These are phyloP conservation scores for Myrmecobius fasciatus DNA, from an alignment of 2,113 vertebrate genomes.

Conservation along the genomic window DNA sequence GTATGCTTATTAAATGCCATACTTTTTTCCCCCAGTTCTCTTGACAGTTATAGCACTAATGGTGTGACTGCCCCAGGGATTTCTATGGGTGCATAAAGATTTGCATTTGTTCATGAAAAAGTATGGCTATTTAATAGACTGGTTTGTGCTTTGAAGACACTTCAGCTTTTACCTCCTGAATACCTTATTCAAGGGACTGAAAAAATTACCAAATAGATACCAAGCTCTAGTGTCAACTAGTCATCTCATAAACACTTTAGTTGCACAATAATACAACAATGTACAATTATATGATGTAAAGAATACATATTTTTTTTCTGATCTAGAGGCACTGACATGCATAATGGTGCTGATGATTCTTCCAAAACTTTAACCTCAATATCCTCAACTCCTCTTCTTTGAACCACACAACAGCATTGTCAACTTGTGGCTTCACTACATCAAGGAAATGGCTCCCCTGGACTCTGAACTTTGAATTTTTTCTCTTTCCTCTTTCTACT, in stretches of 20 bases:
- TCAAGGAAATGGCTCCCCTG: neutral
- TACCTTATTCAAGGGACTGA: neutral
- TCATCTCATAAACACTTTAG: neutral
- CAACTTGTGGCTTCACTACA: neutral
- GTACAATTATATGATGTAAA: constrained; percentile 27
- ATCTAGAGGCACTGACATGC: constrained; percentile 19
- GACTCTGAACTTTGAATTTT: neutral
- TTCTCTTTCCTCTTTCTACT: neutral
- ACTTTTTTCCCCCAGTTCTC: neutral
- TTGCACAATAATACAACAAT: neutral
- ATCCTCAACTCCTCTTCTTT: neutral
- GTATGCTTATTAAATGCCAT: constrained; percentile 13
- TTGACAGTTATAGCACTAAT: constrained; percentile 32
- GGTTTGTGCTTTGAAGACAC: constrained; percentile 46
- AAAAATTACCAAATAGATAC: neutral
- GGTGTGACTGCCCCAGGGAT: constrained; percentile 41
- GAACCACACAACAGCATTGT: neutral
- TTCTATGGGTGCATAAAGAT: constrained; percentile 43
- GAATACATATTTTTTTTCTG: neutral
- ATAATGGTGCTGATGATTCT: neutral
- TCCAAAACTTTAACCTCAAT: neutral
- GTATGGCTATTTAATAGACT: constrained; percentile 28
- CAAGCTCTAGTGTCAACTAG: neutral
- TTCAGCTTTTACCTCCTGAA: constrained; percentile 7
- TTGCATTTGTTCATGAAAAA: constrained; percentile 37